Evolutionary conservation across 2,797 vertebrate genomes (phyloP), one percentile per base, ranked within the genome.

Genomic region (Chaetodon trifasciatus): DNA sequence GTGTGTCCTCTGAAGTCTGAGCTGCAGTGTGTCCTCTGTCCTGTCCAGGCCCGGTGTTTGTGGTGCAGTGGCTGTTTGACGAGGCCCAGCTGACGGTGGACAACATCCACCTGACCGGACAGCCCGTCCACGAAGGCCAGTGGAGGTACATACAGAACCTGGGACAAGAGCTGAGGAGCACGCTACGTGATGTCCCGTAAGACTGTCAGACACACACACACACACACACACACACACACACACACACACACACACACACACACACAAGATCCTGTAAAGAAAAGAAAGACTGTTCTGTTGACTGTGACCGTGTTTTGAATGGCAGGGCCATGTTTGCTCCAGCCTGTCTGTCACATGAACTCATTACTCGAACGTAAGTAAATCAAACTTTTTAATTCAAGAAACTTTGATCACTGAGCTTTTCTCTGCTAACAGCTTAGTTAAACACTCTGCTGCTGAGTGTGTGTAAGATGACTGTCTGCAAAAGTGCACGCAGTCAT

Each of bases 11-110:
- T 21, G 16, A 67, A 69, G 49, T 77, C 71, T 65, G 17, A 87
- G 52, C 44, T 15, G 62, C 1, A 3, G 32, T 23, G 1, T 4
- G 0, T 71, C 50, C 39, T 66, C 37, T 78, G 7, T 74, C 52
- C 37, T 17, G 24, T 42, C 17, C 86, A 99, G 98, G 96, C 83
- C 97, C 98, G 0, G 97, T 99, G 91, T 99, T 99, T 5, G 96
- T 99, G 90, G 97, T 98, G 1, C 98, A 99, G 88, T 99, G 98
- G 98, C 94, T 99, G 79, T 99, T 99, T 1, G 98, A 99, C 0
- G 97, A 99, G 83, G 98, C 97, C 21, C 98, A 99, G 93, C 94
- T 99, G 74, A 97, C 95, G 0, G 97, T 97, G 4, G 97, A 98
- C 91, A 98, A 98, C 9, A 94, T 98, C 3, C 97, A 97, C 86